Evolutionary conservation across 2,888 invertebrate genomes (phyloP), one percentile per base, ranked within the genome.

Genomic region (Mylabris sibirica): DNA sequence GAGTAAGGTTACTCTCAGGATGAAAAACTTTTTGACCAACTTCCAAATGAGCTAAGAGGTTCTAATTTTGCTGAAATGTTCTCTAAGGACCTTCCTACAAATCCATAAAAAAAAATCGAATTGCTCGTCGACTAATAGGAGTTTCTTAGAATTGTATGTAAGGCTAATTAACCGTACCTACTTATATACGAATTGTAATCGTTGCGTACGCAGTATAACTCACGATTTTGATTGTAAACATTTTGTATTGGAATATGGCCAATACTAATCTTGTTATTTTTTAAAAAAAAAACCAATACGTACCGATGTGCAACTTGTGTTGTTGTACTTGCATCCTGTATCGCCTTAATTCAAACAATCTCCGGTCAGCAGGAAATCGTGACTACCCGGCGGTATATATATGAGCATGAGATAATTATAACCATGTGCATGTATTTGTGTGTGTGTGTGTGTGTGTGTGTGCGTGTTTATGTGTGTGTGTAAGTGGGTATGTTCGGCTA

Each of bases 331-430:
- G 66, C 69, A 69, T 69, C 69, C 69, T 69, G 64, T 67, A 70
- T 70, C 70, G 67, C 62, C 64, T 70, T 70, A 70, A 70, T 70
- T 70, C 70, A 64, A 70, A 70, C 70, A 70, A 70, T 70, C 70
- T 70, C 64, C 70, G 67, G 66, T 66, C 69, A 64, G 66, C 69
- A 69, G 70, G 67, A 70, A 67, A 64, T 70, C 70, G 70, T 70
- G 70, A 70, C 70, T 67, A 70, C 66, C 70, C 70, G 64, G 65
- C 30, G 70, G 68, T 68, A 64, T 64, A 61, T 69, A 64, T 44
- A 17, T 44, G 44, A 38, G 44, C 44, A 17, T 5, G n/a, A n/a
- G 44, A 44, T 44, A 44, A 44, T 44, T 44, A 44, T 17, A 44
- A 44, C 44, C 4, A 17, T 44, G 38, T 38, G 12, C 38, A n/a